Conservation (phyloP, 1,140 invertebrate genomes). For the Reticulitermes speratus region DNA sequence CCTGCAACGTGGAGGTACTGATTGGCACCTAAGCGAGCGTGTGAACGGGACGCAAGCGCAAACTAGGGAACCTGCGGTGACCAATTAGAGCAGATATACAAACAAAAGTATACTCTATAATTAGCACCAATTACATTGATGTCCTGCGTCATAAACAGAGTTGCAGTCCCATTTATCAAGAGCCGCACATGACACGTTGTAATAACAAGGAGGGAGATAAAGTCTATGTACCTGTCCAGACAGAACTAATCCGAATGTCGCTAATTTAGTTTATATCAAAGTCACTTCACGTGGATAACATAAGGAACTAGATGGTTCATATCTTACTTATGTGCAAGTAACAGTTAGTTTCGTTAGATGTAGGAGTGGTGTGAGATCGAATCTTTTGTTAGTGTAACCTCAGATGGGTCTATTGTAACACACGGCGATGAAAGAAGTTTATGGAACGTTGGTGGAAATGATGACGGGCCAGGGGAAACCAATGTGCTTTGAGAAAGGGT, state of each 20-base stretch:
- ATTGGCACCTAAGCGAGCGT: neutral
- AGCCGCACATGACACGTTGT: neutral
- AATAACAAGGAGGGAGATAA: neutral
- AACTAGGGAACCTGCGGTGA: neutral
- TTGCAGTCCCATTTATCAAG: neutral
- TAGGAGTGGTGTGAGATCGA: no score
- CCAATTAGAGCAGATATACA: neutral
- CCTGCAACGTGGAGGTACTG: neutral
- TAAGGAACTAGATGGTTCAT: neutral
- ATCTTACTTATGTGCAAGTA: no score
- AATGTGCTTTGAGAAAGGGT: no score
- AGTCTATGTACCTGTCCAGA: neutral
- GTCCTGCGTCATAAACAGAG: neutral
- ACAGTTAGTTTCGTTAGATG: no score
- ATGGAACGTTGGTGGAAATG: no score
- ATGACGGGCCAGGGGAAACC: no score
- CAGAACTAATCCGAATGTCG: neutral
- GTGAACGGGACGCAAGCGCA: neutral
- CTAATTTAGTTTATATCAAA: neutral
- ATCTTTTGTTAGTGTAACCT: no score
- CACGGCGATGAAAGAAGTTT: no score
- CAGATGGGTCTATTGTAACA: no score
- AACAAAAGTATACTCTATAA: neutral
- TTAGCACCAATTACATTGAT: neutral
- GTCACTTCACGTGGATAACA: neutral